Percentiles rank a stretch among this genome's conserved stretches.
Evolutionary conservation across 2,888 invertebrate genomes (phyloP).

Genomic region (Drosophila peninsularis): DNA sequence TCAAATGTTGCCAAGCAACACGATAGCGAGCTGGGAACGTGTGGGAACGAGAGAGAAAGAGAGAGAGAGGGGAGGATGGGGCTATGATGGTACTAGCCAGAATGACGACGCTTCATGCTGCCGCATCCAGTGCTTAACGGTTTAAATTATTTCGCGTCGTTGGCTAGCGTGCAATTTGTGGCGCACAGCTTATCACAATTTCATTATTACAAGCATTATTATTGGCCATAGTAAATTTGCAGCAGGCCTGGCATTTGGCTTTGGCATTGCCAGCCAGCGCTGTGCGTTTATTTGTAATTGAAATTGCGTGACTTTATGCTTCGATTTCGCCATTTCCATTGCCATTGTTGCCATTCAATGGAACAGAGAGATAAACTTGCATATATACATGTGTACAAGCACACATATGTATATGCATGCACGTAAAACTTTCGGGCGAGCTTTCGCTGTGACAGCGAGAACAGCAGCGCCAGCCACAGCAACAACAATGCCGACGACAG

Average conservation of each 20-base stretch:
- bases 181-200: conserved; percentile 78
- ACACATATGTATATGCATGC: conserved; percentile 13
- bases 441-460: conserved; percentile 54
- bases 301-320: conserved; percentile 79
- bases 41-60: neutral
- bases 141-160: conserved; percentile 67
- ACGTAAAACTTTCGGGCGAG: conserved; percentile 38
- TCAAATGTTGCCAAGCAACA: conserved; percentile 60
- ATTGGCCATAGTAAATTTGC: conserved; percentile 48
- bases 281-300: conserved; percentile 69
- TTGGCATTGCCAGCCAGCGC: conserved; percentile 40
- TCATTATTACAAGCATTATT: conserved; percentile 73
- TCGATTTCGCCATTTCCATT: conserved; percentile 59
- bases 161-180: conserved; percentile 76
- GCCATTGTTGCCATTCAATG: conserved; percentile 45
- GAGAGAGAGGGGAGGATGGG: neutral
- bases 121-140: conserved; percentile 67
- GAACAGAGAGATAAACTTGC: conserved; percentile 43
- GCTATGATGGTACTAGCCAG: conserved; percentile 46
- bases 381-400: conserved; percentile 16
- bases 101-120: conserved; percentile 66
- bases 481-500: conserved; percentile 15
- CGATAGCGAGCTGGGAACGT: conserved; percentile 30
- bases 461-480: conserved; percentile 19
- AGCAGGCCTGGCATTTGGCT: conserved; percentile 31